Evolutionary conservation across 2,113 vertebrate species (phyloP).

Genomic region (Axis porcinus): DNA sequence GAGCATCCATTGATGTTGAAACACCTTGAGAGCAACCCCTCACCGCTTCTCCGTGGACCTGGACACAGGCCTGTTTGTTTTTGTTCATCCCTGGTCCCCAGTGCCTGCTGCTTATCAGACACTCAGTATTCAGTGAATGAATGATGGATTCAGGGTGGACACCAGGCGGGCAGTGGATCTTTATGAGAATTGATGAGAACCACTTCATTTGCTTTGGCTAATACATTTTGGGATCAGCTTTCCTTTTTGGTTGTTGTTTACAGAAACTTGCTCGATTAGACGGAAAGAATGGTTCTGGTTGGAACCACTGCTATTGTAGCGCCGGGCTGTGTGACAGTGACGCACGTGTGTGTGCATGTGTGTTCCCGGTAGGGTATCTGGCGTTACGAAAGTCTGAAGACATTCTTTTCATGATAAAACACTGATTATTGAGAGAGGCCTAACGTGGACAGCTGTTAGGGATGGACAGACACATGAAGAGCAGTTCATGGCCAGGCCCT

Average conservation of each 20-base stretch:
- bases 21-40: not conserved
- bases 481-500: not conserved
- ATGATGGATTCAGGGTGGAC: not conserved
- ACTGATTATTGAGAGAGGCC: not conserved
- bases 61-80: not conserved
- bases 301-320: not conserved
- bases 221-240: not conserved
- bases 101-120: not conserved
- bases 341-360: not conserved
- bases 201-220: not conserved
- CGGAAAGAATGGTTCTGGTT: not conserved
- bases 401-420: not conserved
- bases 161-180: not conserved
- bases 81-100: not conserved
- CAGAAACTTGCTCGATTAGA: not conserved
- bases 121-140: not conserved
- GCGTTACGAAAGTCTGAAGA: not conserved
- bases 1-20: not conserved
- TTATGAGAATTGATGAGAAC: not conserved
- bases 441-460: not conserved
- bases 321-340: not conserved
- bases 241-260: slow-evolving; percentile 4
- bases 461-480: not conserved
- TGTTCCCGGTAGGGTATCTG: not conserved
- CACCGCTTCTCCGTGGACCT: not conserved